A percentile compares a stretch with the other conserved stretches of the same genome.
phyloP scores from a whole-genome alignment of 2,888 invertebrate genomes.

The Phytoseiulus persimilis region DNA sequence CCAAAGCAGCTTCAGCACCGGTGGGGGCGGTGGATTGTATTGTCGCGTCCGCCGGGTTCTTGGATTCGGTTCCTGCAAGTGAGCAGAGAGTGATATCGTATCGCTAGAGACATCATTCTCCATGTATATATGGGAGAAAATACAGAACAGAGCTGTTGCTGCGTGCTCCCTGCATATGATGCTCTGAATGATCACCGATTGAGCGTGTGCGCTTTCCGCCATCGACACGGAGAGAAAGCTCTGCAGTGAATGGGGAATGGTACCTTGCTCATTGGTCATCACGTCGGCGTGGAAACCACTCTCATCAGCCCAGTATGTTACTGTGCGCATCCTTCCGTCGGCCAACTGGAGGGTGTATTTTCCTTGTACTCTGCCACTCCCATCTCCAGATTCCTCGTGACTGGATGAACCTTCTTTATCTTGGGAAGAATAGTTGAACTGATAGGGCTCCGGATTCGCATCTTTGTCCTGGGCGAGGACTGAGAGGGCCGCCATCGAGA shows the following conservation, averaged over 20 bases:
- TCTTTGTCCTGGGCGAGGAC: not conserved
- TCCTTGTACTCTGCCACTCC: conserved; percentile 1
- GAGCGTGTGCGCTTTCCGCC: too few relatives aligned
- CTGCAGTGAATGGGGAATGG: too few relatives aligned
- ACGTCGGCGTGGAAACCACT: conserved; percentile 32
- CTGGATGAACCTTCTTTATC: conserved; percentile 33
- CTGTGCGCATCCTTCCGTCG: conserved; percentile 30
- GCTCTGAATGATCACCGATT: too few relatives aligned
- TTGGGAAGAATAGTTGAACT: conserved; percentile 7
- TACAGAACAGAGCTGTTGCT: too few relatives aligned
- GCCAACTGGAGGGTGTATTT: conserved; percentile 24
- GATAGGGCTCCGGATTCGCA: conserved; percentile 11
- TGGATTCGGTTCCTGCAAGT: conserved; percentile 26
- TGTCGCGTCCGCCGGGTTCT: conserved; percentile 26
- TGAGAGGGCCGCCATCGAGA: not conserved
- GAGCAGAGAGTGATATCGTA: too few relatives aligned
- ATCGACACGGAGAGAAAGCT: too few relatives aligned
- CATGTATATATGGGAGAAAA: too few relatives aligned
- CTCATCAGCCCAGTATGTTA: conserved; percentile 34
- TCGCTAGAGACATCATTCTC: too few relatives aligned
- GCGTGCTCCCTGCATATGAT: too few relatives aligned
- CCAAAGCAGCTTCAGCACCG: conserved; percentile 27
- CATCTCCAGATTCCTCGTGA: conserved; percentile 36
- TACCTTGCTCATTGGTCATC: conserved; percentile 23
- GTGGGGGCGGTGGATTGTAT: conserved; percentile 30